A percentile compares a stretch with the other conserved stretches of the same genome.
These are phyloP conservation scores for Phylloscopus trochiloides DNA, from an alignment of 2,113 vertebrate genomes.

Conservation along the genomic window DNA sequence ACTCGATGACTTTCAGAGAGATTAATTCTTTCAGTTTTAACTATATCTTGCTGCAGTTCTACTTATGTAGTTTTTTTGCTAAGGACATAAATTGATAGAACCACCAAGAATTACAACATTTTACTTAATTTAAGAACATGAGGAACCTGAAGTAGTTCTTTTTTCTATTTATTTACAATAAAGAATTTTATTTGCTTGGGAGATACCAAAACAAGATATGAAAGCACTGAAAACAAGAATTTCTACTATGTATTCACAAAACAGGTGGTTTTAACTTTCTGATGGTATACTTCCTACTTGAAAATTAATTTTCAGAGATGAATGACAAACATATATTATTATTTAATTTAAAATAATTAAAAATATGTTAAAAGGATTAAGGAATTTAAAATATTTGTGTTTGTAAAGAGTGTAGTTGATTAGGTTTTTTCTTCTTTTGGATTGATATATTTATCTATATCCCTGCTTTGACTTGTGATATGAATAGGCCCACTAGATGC, in stretches of 20 bases:
- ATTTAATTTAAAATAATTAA: background rate
- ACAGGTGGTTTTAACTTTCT: background rate
- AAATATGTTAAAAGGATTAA: background rate
- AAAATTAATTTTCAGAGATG: background rate
- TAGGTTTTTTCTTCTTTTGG: background rate
- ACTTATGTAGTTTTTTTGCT: background rate
- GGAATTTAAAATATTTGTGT: background rate
- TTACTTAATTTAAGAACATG: background rate
- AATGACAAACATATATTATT: background rate
- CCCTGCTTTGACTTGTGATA: background rate
- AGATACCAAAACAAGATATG: background rate
- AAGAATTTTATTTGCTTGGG: background rate
- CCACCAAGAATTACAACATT: background rate
- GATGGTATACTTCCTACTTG: background rate
- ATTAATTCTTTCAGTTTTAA: background rate
- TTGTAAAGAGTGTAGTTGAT: background rate
- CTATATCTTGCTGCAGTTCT: background rate
- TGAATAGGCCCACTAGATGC: background rate
- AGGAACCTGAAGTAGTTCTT: background rate
- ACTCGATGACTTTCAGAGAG: background rate
- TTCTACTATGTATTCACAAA: background rate
- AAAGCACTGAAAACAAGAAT: background rate
- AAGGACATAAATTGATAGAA: background rate
- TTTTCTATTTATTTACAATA: background rate
- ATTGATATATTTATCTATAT: background rate